Conservation (phyloP, 2,113 vertebrate genomes). For the Odocoileus virginianus region DNA sequence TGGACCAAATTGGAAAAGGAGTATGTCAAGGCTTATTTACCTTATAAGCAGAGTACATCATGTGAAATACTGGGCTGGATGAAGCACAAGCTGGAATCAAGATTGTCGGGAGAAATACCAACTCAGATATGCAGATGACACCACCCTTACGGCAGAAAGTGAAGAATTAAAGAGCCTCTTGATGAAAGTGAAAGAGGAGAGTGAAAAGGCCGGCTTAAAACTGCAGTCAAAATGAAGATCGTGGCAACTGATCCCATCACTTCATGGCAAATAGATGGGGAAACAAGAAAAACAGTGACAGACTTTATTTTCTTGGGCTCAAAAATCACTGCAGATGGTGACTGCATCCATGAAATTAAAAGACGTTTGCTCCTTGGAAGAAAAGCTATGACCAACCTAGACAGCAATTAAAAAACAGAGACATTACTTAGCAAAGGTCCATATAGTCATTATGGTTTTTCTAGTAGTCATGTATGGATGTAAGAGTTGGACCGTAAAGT, state of each 20-base stretch:
- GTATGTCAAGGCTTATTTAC: not conserved
- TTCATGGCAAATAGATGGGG: not conserved
- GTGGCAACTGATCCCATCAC: not conserved
- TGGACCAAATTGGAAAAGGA: not conserved
- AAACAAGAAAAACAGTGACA: not conserved
- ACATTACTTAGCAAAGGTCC: not conserved
- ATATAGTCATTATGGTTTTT: not conserved
- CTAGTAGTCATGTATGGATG: not conserved
- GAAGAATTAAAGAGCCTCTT: not conserved
- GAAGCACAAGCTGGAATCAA: not conserved
- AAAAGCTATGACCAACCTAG: not conserved
- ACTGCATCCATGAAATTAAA: not conserved
- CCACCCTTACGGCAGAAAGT: not conserved
- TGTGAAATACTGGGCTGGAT: not conserved
- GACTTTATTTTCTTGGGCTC: not conserved
- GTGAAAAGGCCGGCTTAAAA: not conserved
- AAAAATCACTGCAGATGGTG: not conserved
- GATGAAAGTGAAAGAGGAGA: not conserved
- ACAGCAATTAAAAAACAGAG: not conserved
- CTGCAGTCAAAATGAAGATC: not conserved
- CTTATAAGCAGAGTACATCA: not conserved
- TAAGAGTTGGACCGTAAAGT: not conserved
- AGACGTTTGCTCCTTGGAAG: not conserved
- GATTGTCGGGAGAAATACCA: not conserved
- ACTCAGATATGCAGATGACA: not conserved